Evolutionary conservation across 2,888 invertebrate genomes (phyloP).

Genomic region (Augiades crinisus): DNA sequence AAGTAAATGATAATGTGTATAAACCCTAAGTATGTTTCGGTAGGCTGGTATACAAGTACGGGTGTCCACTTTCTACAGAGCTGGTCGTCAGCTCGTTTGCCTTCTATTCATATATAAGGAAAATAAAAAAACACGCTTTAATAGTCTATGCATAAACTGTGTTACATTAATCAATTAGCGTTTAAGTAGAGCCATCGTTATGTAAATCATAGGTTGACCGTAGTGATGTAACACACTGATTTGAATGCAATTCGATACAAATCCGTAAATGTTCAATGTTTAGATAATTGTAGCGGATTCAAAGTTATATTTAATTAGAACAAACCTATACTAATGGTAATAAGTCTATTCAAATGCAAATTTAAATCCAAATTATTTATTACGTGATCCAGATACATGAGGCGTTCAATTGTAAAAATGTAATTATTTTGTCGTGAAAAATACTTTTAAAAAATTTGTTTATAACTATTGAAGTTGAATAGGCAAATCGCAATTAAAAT

Average conservation of each 20-base stretch:
- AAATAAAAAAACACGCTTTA: slow-evolving; percentile 10
- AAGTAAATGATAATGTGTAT: neutral
- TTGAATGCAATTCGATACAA: slow-evolving; percentile 1
- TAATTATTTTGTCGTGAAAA: no score
- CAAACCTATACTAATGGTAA: neutral
- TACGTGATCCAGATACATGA: no score
- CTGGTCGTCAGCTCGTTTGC: slow-evolving; percentile 11
- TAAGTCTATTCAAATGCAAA: no score
- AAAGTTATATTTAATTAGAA: neutral
- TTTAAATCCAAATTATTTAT: no score
- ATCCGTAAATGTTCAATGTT: neutral
- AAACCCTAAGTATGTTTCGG: slow-evolving; percentile 19
- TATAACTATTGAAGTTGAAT: no score
- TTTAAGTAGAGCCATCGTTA: slow-evolving; percentile 9
- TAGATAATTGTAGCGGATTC: neutral
- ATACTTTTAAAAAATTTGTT: no score
- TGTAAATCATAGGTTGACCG: slow-evolving; percentile 5
- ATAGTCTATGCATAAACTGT: slow-evolving; percentile 5
- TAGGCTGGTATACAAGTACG: slow-evolving; percentile 17
- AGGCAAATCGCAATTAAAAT: no score
- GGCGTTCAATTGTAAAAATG: no score
- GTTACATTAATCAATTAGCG: slow-evolving; percentile 12
- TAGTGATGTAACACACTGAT: neutral
- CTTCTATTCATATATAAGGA: slow-evolving; percentile 18
- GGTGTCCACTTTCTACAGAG: slow-evolving; percentile 20